phyloP scores from a whole-genome alignment of 2,797 vertebrate genomes.

The Phaenicophaeus curvirostris region DNA sequence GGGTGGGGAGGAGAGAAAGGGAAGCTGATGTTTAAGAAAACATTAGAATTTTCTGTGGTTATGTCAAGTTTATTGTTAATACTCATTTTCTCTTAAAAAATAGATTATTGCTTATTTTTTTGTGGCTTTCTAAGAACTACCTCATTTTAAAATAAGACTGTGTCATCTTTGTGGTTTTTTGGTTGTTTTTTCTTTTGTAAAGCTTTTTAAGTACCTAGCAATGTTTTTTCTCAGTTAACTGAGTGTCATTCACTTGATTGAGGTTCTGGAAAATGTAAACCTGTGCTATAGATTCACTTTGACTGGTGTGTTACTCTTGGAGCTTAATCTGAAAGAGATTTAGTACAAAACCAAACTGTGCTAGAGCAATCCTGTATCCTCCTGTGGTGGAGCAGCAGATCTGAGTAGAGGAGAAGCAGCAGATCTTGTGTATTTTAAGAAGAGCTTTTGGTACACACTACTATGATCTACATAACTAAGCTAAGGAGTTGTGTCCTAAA shows the following conservation, averaged over 20 bases:
- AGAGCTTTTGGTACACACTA: neutral
- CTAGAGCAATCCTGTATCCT: neutral
- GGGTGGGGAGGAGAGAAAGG: too few relatives aligned
- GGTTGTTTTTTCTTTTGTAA: neutral
- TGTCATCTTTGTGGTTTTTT: fast-evolving
- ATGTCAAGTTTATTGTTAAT: neutral
- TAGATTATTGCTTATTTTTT: neutral
- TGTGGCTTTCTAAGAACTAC: neutral
- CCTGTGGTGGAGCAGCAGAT: neutral
- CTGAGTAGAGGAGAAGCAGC: neutral
- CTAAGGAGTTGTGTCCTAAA: neutral
- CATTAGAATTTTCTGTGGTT: neutral
- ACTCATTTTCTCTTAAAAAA: neutral
- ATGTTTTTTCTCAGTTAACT: neutral
- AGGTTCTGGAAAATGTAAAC: neutral
- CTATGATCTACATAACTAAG: neutral
- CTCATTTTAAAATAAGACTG: neutral
- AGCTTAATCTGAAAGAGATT: neutral
- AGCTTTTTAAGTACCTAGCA: neutral
- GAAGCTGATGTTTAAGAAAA: neutral
- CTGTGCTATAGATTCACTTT: neutral
- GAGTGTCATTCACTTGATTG: neutral
- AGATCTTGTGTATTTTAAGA: neutral
- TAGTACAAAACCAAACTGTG: neutral
- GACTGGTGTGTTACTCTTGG: neutral